phyloP scores from a whole-genome alignment of 2,113 vertebrate species.

The Pseudolaguvia tuberculata region DNA sequence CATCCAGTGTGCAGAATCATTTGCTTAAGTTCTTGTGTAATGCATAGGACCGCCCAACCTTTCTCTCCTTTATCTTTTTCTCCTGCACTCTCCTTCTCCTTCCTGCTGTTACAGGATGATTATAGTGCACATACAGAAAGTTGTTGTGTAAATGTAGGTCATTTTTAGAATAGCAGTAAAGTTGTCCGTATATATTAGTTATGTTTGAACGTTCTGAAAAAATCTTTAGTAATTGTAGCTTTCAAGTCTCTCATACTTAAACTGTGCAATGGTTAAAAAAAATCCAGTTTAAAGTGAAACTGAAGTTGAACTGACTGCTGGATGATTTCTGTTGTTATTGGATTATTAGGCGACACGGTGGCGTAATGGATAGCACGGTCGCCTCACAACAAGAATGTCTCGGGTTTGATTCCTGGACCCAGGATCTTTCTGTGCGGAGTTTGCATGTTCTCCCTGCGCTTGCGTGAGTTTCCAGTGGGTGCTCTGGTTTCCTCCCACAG shows the following conservation, averaged over 20 bases:
- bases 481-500: too few species aligned
- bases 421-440: too few species aligned
- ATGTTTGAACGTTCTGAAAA: slow-evolving; percentile 22
- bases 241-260: slow-evolving; percentile 11
- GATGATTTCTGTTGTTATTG: slow-evolving; percentile 1
- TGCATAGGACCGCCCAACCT: background rate
- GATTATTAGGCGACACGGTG: too few species aligned
- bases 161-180: slow-evolving; percentile 27
- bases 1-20: slow-evolving; percentile 32
- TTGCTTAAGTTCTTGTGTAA: slow-evolving; percentile 39
- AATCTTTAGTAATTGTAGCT: slow-evolving; percentile 29
- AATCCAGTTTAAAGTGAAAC: slow-evolving; percentile 14
- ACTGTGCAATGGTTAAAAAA: slow-evolving; percentile 6
- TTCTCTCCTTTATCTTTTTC: slow-evolving; percentile 16
- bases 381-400: too few species aligned
- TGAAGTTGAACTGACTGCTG: slow-evolving; percentile 7
- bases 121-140: slow-evolving; percentile 13
- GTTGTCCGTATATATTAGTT: slow-evolving; percentile 18
- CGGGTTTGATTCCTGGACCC: too few species aligned
- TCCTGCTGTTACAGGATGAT: slow-evolving; percentile 26
- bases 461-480: too few species aligned
- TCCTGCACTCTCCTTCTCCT: slow-evolving; percentile 1
- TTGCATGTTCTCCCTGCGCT: too few species aligned
- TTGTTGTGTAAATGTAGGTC: slow-evolving; percentile 34
- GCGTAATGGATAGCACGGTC: too few species aligned